Evolutionary conservation across 2,888 invertebrate species (phyloP), one percentile per base, ranked within the genome.

Genomic region (Rhagonycha lutea): DNA sequence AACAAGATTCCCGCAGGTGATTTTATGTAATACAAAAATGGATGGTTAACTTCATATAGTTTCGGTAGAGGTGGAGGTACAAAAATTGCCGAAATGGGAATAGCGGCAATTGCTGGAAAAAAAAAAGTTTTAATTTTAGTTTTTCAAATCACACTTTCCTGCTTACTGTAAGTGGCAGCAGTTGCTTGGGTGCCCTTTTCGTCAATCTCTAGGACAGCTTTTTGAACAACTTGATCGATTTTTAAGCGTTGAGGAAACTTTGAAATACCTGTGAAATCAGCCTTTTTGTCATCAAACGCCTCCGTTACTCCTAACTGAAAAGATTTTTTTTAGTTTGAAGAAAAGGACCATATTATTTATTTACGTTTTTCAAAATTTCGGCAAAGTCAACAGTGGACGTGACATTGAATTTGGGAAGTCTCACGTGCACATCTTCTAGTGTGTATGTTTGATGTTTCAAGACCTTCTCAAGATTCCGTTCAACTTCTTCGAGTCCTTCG

Each of bases 361-460:
- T 62, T 70, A 94, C 94, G 88, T 92, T 90, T 14, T 89, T 85
- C 68, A 95, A 85, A 12, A 90, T 82, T 0, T 87, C 85, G n/a
- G 88, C 88, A 26, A 95, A 87, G 77, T 93, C 89, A 12, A 79
- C 74, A 4, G 73, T 65, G 0, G 76, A 71, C 65, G 79, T 80
- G 72, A 80, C 81, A 7, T 78, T 75, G 69, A 82, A 81, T 71
- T 77, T 73, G 12, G 73, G 73, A n/a, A 73, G 61, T 8, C 7
- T 14, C 14, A 68, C 60, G 63, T 24, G 12, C 0, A 62, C 28
- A 2, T 29, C 11, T 11, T 7, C 9, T 10, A 63, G 5, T 7
- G 0, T 11, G 7, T 28, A n/a, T 8, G 60, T 26, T 32, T 28
- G 76, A 75, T 61, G 67, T 62, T 24, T 26, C 47, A 9, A 82